Evolutionary conservation across 2,113 vertebrate species (phyloP).

Genomic region (Galbula dea): DNA sequence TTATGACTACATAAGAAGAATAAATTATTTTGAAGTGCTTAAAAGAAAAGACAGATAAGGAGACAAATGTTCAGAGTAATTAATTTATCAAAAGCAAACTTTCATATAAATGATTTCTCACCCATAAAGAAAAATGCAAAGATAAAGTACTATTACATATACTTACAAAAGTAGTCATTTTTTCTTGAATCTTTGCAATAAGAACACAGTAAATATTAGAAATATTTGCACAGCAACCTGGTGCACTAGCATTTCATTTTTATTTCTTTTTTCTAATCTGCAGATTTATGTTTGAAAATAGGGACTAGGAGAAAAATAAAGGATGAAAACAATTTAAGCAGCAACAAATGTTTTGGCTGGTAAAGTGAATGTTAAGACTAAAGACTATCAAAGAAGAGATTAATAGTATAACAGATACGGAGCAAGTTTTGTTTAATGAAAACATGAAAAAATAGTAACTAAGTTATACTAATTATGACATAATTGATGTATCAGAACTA

Average conservation of each 20-base stretch:
- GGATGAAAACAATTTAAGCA: background rate
- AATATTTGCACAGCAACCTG: background rate
- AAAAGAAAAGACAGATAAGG: background rate
- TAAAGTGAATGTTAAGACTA: background rate
- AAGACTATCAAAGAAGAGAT: background rate
- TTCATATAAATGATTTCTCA: background rate
- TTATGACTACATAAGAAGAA: background rate
- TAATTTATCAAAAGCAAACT: background rate
- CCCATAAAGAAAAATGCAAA: background rate
- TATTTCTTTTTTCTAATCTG: background rate
- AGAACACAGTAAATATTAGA: background rate
- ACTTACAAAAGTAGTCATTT: background rate
- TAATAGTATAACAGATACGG: background rate
- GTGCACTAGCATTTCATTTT: background rate
- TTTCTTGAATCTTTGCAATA: background rate
- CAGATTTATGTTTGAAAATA: background rate
- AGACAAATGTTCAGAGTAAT: background rate
- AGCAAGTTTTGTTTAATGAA: background rate
- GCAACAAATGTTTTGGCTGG: background rate
- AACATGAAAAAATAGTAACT: background rate
- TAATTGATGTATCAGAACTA: background rate
- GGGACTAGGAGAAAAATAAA: background rate
- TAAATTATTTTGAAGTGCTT: background rate
- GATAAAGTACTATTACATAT: background rate
- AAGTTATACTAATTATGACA: background rate